Evolutionary conservation across 1,140 invertebrate species (phyloP).

Genomic region (Hypothenemus hampei): DNA sequence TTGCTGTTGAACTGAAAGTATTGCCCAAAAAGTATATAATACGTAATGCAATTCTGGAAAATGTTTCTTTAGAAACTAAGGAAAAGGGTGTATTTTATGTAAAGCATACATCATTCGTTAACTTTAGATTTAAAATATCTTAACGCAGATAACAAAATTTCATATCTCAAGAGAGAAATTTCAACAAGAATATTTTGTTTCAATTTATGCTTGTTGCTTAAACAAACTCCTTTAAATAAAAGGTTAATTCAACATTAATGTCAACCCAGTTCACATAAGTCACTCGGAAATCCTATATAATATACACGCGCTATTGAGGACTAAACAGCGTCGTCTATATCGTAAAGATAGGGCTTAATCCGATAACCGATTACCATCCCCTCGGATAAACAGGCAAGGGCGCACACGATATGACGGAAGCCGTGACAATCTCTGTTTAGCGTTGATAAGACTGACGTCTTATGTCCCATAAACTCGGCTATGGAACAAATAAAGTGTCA

Average conservation of each 20-base stretch:
- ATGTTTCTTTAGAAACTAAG: too few species aligned
- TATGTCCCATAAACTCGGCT: constrained; percentile 26
- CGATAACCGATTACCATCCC: constrained; percentile 40
- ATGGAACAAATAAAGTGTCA: constrained; percentile 16
- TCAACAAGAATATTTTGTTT: too few species aligned
- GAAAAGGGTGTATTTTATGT: too few species aligned
- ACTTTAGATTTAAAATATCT: too few species aligned
- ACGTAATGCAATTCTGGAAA: too few species aligned
- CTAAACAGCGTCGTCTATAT: constrained; percentile 37
- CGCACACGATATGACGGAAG: constrained; percentile 34
- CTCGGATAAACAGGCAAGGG: constrained; percentile 37
- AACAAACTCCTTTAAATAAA: too few species aligned
- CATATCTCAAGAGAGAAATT: too few species aligned
- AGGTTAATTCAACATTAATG: constrained; percentile 8
- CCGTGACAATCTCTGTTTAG: constrained; percentile 41
- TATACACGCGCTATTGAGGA: constrained; percentile 30
- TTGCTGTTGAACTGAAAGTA: too few species aligned
- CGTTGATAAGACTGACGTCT: constrained; percentile 36
- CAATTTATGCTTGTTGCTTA: too few species aligned
- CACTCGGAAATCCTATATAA: constrained; percentile 14
- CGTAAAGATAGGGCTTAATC: constrained; percentile 42
- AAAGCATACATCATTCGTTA: too few species aligned
- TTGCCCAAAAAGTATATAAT: too few species aligned
- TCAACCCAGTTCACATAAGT: constrained; percentile 15
- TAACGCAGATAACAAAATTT: too few species aligned